phyloP scores from a whole-genome alignment of 2,888 invertebrate genomes.

The Rotaria macrura region DNA sequence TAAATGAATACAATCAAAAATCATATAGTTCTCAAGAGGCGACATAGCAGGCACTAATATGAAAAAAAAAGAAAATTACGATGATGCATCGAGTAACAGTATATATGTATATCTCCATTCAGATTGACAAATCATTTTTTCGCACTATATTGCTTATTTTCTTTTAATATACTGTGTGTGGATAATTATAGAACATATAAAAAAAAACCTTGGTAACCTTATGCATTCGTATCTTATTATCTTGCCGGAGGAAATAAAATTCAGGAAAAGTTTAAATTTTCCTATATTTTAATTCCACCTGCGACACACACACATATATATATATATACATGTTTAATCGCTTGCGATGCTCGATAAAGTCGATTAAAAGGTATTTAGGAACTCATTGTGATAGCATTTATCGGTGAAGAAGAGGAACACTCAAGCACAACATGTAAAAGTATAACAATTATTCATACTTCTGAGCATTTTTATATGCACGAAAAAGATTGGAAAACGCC shows the following conservation, averaged over 20 bases:
- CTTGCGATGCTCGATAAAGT: not conserved
- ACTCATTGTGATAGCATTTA: no score
- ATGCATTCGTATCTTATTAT: no score
- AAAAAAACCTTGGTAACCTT: no score
- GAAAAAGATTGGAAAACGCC: no score
- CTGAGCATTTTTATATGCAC: not conserved
- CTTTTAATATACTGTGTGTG: not conserved
- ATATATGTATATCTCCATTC: not conserved
- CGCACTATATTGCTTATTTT: not conserved
- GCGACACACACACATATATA: no score
- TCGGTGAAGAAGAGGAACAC: no score
- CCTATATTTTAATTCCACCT: no score
- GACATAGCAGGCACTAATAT: not conserved
- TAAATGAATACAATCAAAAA: not conserved
- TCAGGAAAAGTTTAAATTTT: no score
- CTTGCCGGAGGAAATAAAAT: no score
- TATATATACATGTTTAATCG: not conserved
- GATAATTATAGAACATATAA: not conserved
- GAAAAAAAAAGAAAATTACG: not conserved
- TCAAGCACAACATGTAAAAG: not conserved
- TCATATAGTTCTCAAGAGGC: not conserved
- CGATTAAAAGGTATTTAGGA: not conserved
- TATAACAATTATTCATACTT: not conserved
- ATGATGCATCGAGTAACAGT: not conserved
- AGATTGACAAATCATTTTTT: not conserved